Percentiles rank a stretch among this genome's conserved stretches.
Conservation (phyloP, 2,888 invertebrate genomes). For the Formica aserva region DNA sequence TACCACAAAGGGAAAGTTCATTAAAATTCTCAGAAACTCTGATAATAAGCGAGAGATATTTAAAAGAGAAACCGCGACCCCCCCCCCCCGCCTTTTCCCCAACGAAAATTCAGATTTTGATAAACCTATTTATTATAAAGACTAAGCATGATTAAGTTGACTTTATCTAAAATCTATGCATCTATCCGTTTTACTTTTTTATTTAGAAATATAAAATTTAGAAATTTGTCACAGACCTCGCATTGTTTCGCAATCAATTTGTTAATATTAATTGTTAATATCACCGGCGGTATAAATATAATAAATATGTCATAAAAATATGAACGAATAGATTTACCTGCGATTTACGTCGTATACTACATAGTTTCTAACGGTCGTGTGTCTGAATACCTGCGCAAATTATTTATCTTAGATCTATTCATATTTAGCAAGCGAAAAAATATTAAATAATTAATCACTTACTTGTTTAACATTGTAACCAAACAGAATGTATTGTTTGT, state of each 20-base stretch:
- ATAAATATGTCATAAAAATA: neutral
- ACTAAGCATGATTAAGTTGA: neutral
- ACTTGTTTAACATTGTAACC: conserved; percentile 53
- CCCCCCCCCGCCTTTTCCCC: too few species aligned
- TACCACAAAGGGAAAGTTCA: neutral
- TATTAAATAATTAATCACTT: conserved; percentile 47
- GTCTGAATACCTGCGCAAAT: conserved; percentile 88
- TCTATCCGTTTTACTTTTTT: neutral
- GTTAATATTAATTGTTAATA: conserved; percentile 64
- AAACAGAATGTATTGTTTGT: conserved; percentile 53
- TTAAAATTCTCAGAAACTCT: neutral
- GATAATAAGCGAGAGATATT: neutral
- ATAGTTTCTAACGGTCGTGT: conserved; percentile 89
- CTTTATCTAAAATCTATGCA: neutral
- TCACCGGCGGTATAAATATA: conserved; percentile 44
- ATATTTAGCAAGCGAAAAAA: neutral
- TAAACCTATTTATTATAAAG: neutral
- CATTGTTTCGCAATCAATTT: conserved; percentile 39
- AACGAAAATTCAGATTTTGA: neutral
- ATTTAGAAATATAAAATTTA: conserved; percentile 1
- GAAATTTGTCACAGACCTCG: neutral
- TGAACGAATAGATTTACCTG: conserved; percentile 64
- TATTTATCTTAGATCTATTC: neutral
- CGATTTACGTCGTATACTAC: conserved; percentile 85
- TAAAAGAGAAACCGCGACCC: neutral